phyloP scores from a whole-genome alignment of 2,888 invertebrate species.

The Leucania comma region DNA sequence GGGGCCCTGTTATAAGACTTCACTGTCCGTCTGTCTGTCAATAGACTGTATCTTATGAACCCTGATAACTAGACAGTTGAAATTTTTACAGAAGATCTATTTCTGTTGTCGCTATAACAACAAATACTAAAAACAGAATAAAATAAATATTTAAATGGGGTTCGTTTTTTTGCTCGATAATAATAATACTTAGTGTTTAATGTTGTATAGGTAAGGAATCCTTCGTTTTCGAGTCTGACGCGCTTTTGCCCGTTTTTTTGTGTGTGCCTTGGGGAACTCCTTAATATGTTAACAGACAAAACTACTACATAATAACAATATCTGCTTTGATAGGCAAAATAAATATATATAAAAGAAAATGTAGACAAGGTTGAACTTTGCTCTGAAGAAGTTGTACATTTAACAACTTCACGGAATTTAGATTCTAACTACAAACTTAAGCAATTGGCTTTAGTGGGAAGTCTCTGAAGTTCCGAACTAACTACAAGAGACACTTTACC shows the following conservation, averaged over 20 bases:
- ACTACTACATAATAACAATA: background rate
- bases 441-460: constrained; percentile 39
- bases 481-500: constrained; percentile 42
- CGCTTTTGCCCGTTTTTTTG: background rate
- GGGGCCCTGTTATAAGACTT: no score
- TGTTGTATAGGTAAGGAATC: no score
- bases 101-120: no score
- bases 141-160: no score
- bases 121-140: no score
- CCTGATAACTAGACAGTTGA: no score
- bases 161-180: no score
- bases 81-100: no score
- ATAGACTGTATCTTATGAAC: no score
- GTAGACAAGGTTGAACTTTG: background rate
- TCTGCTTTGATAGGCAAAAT: background rate
- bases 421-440: constrained; percentile 24
- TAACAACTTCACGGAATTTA: constrained; percentile 25
- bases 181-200: no score
- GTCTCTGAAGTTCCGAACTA: constrained; percentile 37
- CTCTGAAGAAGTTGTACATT: constrained; percentile 17
- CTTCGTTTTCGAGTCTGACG: no score
- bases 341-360: background rate
- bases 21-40: no score
- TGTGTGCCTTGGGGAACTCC: background rate
- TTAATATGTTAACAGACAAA: background rate